Base-by-base conservation (phyloP, 2,113 vertebrate genomes). In the Lagopus leucura region DNA sequence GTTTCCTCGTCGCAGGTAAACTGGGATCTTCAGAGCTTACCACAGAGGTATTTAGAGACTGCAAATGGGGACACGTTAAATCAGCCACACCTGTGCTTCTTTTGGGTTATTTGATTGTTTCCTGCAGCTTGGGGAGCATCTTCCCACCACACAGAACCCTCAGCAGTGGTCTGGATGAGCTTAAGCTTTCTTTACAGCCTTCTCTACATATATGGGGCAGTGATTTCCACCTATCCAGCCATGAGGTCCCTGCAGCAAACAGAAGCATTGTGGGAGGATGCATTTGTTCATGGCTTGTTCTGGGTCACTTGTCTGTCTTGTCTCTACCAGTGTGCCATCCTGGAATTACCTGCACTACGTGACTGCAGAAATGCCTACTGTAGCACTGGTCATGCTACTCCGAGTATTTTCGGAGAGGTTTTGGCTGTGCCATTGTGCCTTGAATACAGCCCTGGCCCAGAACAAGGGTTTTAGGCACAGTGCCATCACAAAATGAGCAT, bases 1-100 rank as follows among this genome's bases (percentile, higher is more conserved):
- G 87, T 94, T 87, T 96, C 82, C 71, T 75, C 75, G 71, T 76
- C 85, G 83, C 89, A 93, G 82, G 89, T 85, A 94, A 82, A 94
- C 67, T 19, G 42, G 88, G 77, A 93, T 90, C 64, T 79, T 94
- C 21, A 61, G 47, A 89, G 89, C 77, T 93, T 83, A 60, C 60
- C 64, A 93, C 27, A 16, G 50, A 67, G 86, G 52, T 88, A 86
- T 95, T 95, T 90, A 93, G 82, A 93, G 86, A 82, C 96, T 94
- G 90, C 82, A 95, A 93, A 91, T 64, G 28, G 82, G 88, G 66
- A 67, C 86, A 82, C 48, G 42, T 93, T 91, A 87, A 90, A 95
- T 92, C 91, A 93, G 65, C 25, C 76, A 24, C 42, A 89, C 22
- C 82, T 92, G 7, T 64, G 70, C 93, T 94, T 94, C 82, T 65